These are phyloP conservation scores for Zaprionus capensis DNA, from an alignment of 1,140 invertebrate genomes.

Conservation along the genomic window DNA sequence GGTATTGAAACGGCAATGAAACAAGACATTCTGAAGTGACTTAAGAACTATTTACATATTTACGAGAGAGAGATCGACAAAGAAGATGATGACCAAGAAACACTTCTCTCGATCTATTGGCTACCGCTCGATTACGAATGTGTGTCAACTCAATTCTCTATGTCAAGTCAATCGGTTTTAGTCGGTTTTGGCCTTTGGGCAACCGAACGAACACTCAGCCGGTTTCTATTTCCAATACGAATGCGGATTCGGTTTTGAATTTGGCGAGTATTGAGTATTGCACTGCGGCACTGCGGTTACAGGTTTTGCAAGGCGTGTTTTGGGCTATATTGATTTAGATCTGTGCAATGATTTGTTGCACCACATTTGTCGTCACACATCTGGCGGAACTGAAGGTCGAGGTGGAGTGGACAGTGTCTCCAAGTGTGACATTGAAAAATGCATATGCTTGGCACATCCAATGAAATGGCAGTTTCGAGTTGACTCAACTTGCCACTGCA, in stretches of 20 bases:
- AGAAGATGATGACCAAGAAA: conserved; percentile 60
- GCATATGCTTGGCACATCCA: conserved; percentile 52
- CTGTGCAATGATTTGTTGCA: conserved; percentile 35
- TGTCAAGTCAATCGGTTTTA: conserved; percentile 50
- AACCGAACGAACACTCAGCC: conserved; percentile 34
- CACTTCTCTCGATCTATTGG: not conserved
- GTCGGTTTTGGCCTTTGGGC: conserved; percentile 34
- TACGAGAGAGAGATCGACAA: conserved; percentile 10
- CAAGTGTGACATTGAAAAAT: conserved; percentile 48
- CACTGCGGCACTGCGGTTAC: conserved; percentile 8
- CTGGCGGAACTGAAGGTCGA: conserved; percentile 35
- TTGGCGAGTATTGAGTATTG: conserved; percentile 5
- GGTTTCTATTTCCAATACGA: conserved; percentile 46
- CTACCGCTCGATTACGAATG: conserved; percentile 37
- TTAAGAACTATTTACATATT: conserved; percentile 38
- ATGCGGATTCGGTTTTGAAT: conserved; percentile 9
- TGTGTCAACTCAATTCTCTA: conserved; percentile 67
- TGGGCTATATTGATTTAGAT: conserved; percentile 18
- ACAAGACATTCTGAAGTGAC: conserved; percentile 20
- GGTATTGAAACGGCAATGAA: conserved; percentile 48
- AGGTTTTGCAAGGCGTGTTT: conserved; percentile 22
- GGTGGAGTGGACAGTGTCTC: conserved; percentile 32
- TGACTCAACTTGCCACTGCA: conserved; percentile 21
- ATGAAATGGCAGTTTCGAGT: conserved; percentile 66
- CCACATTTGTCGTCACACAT: conserved; percentile 31